These are phyloP conservation scores for Ictalurus furcatus DNA, from an alignment of 2,113 vertebrate species.

Conservation along the genomic window DNA sequence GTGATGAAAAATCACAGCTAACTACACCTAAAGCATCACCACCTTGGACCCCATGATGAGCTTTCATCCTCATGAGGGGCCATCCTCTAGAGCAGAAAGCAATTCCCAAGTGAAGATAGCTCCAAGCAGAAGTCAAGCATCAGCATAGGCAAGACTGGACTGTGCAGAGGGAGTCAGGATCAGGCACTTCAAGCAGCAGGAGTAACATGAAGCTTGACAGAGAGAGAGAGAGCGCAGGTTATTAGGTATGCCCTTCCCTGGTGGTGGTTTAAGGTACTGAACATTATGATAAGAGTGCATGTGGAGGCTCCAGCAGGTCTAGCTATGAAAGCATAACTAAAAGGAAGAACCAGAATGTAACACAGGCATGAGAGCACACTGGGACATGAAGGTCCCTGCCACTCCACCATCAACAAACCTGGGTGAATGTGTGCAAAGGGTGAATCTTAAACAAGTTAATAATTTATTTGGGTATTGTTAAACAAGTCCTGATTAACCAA, in stretches of 20 bases:
- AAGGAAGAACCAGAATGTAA: not conserved
- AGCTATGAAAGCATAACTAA: not conserved
- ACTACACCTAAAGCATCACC: not conserved
- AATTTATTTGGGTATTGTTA: too few species aligned
- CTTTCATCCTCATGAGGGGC: not conserved
- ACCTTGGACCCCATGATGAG: not conserved
- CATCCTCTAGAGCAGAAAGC: not conserved
- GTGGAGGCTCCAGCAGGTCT: not conserved
- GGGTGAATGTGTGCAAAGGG: too few species aligned
- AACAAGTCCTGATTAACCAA: too few species aligned
- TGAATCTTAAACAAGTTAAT: too few species aligned
- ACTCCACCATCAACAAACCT: too few species aligned
- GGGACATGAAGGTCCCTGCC: too few species aligned
- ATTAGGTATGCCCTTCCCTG: not conserved
- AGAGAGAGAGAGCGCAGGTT: not conserved
- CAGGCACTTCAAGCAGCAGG: not conserved
- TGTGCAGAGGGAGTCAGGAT: not conserved
- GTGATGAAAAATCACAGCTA: not conserved
- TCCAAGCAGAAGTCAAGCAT: not conserved
- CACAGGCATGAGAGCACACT: too few species aligned
- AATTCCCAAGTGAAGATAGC: not conserved
- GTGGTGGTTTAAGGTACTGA: not conserved
- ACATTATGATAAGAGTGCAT: not conserved
- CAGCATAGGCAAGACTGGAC: not conserved
- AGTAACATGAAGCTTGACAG: not conserved